phyloP scores from a whole-genome alignment of 2,888 invertebrate species.

The Cyaniris semiargus region DNA sequence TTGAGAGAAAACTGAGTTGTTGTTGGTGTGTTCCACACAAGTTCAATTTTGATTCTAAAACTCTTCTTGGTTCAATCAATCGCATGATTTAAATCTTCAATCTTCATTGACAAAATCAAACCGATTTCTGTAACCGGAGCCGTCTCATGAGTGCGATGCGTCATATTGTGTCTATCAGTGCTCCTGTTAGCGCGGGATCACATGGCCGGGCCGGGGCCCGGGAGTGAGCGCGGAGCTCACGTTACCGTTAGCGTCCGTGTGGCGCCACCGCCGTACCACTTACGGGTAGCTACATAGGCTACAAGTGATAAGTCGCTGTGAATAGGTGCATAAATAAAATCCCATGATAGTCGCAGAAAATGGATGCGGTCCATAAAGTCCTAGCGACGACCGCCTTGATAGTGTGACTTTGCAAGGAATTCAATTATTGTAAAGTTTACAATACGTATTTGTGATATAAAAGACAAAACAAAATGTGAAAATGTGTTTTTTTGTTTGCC shows the following conservation, averaged over 20 bases:
- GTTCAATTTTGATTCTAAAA: not conserved
- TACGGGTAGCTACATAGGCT: constrained; percentile 35
- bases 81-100: not conserved
- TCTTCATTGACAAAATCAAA: not conserved
- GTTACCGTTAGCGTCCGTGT: constrained; percentile 72
- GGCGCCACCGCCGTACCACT: constrained; percentile 59
- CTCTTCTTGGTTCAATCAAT: not conserved
- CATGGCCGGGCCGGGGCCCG: constrained; percentile 54
- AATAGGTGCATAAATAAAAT: not conserved
- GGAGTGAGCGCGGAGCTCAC: constrained; percentile 67
- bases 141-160: constrained; percentile 23
- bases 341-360: not conserved
- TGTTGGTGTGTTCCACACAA: too few species aligned
- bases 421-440: not conserved
- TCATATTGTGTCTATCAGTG: constrained; percentile 40
- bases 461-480: too few species aligned
- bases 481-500: not conserved
- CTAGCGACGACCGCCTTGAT: not conserved
- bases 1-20: too few species aligned
- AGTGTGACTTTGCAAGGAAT: not conserved
- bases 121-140: constrained; percentile 6
- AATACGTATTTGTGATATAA: too few species aligned
- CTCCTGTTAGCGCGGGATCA: constrained; percentile 51
- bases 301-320: not conserved
- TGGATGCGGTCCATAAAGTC: not conserved